A percentile compares a stretch with the other conserved stretches of the same genome.
These are phyloP conservation scores for Cecropterus lyciades DNA, from an alignment of 1,140 invertebrate species.

Conservation along the genomic window DNA sequence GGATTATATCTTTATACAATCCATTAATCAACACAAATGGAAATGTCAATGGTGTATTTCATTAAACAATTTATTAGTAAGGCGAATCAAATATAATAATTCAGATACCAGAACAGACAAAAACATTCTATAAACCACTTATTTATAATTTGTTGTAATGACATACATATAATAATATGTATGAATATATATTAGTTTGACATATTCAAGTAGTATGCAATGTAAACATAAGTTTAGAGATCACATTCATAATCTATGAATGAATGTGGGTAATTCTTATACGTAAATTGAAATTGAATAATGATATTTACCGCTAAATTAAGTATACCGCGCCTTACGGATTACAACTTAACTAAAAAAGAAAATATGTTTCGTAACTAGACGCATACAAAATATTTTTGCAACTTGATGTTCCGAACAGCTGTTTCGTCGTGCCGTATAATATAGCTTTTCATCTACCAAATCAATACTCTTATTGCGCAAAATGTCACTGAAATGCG, in stretches of 20 bases:
- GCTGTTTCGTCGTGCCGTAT: conserved; percentile 76
- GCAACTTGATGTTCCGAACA: conserved; percentile 60
- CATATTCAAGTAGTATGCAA: not conserved
- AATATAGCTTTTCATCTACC: conserved; percentile 69
- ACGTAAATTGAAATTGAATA: not conserved
- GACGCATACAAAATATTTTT: conserved; percentile 47
- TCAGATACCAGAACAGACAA: too few relatives aligned
- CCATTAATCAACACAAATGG: too few relatives aligned
- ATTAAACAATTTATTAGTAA: too few relatives aligned
- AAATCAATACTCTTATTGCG: conserved; percentile 83
- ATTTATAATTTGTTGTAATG: not conserved
- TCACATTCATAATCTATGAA: conserved; percentile 1
- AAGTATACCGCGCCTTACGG: not conserved
- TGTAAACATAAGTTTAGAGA: conserved; percentile 11
- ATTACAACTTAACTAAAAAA: conserved; percentile 18
- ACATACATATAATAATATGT: not conserved
- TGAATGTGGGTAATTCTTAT: not conserved
- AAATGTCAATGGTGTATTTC: too few relatives aligned
- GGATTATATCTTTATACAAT: too few relatives aligned
- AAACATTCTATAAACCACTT: too few relatives aligned
- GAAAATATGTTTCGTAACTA: conserved; percentile 50
- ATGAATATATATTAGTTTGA: not conserved
- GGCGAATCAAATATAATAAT: too few relatives aligned
- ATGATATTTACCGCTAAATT: not conserved
- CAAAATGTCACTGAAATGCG: conserved; percentile 80